phyloP scores from a whole-genome alignment of 2,797 vertebrate species.

The Antennarius maculatus region DNA sequence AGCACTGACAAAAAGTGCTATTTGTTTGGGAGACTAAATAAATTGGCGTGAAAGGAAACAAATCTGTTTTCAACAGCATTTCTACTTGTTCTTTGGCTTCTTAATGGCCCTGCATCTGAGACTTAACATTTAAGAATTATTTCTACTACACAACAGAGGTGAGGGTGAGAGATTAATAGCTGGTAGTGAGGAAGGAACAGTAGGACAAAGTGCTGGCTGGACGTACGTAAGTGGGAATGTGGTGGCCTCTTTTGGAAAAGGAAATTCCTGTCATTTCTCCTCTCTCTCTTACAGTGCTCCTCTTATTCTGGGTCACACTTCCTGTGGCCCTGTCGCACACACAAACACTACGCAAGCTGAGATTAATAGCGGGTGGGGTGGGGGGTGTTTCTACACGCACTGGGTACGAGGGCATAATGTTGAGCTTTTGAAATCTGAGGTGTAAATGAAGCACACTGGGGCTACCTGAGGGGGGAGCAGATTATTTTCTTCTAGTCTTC shows the following conservation, averaged over 20 bases:
- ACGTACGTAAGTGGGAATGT: constrained; percentile 23
- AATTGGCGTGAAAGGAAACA: constrained; percentile 16
- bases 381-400: too few relatives aligned
- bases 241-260: constrained; percentile 46
- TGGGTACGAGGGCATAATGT: too few relatives aligned
- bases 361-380: constrained; percentile 7
- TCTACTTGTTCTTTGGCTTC: neutral
- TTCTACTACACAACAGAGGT: neutral
- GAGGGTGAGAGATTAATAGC: constrained; percentile 9
- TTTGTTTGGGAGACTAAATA: too few relatives aligned
- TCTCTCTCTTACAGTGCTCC: constrained; percentile 30
- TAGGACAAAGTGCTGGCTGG: constrained; percentile 37
- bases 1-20: too few relatives aligned
- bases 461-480: too few relatives aligned
- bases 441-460: too few relatives aligned
- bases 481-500: too few relatives aligned
- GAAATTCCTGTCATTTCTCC: constrained; percentile 68
- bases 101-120: constrained; percentile 19
- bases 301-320: constrained; percentile 52
- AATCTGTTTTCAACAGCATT: constrained; percentile 7
- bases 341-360: constrained; percentile 23
- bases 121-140: constrained; percentile 19
- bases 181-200: constrained; percentile 33
- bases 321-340: constrained; percentile 41
- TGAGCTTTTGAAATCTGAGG: too few relatives aligned